Conservation (phyloP, 2,113 vertebrate genomes). For the Crotalus horridus region DNA sequence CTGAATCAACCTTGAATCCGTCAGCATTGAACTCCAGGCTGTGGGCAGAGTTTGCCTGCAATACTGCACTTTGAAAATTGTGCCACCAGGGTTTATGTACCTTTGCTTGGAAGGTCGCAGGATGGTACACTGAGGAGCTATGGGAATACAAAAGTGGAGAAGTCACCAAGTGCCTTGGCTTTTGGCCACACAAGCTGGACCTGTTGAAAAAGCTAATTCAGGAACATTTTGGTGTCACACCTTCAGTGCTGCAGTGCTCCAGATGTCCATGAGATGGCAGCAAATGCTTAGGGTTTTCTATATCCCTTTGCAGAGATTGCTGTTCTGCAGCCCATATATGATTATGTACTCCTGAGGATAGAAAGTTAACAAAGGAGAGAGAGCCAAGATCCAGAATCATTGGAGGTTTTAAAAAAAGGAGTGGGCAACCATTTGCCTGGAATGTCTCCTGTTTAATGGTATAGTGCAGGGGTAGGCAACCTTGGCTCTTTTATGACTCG, state of each 20-base stretch:
- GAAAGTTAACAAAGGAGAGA: not conserved
- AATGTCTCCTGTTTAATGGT: no score
- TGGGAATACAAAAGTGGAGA: not conserved
- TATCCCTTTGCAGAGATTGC: not conserved
- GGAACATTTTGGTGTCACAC: not conserved
- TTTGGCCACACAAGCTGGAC: no score
- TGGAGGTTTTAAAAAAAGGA: no score
- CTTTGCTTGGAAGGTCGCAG: not conserved
- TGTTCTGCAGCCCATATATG: not conserved
- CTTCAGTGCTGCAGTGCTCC: not conserved
- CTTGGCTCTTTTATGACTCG: no score
- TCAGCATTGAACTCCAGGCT: no score
- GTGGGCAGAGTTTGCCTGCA: no score
- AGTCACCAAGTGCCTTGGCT: no score
- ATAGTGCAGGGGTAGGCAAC: no score
- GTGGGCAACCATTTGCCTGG: no score
- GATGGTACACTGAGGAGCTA: not conserved
- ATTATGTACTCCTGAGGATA: not conserved
- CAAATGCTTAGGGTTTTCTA: not conserved
- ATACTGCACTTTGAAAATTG: no score
- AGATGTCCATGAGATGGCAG: not conserved
- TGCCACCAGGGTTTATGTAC: no score
- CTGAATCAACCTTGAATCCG: no score
- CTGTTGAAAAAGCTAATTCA: not conserved
- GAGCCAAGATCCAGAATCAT: not conserved